Base-by-base conservation (phyloP, 2,113 vertebrate species). In the Coptodon rendalli region DNA sequence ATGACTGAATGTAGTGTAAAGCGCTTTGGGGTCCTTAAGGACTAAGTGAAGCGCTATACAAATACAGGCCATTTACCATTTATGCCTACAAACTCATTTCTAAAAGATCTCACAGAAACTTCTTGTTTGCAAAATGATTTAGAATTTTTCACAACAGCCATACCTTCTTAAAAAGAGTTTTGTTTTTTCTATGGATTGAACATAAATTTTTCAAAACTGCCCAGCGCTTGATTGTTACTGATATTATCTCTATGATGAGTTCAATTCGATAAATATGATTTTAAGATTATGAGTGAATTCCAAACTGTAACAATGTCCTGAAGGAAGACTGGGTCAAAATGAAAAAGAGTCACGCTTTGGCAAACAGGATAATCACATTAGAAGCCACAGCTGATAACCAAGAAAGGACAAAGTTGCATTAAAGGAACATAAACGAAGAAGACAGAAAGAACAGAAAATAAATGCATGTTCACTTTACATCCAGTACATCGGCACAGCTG, bases 1-100 rank as follows among this genome's bases (percentile, higher is more conserved):
- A 19, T 61, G 56, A 29, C 24, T 8, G 54, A 16, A 9, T 61
- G 57, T 2, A 19, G 8, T 34, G 57, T 19, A 4, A 61, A 61
- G 29, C 1, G 2, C 57, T 34, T 61, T 34, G 57, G 5, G 57
- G 57, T 61, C 8, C 57, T 61, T 61, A 31, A 14, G 29, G 29
- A 59, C 53, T 54, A 1, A 54, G 53, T 56, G 24, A 56, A 56
- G 53, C 1, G 1, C 22, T 56, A 24, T 6, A 56, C 29, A 6
- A 34, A 61, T 10, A 4, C 57, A 61, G 57, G 56, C 5, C 56
- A 61, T 61, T 61, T 19, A 19, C 57, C 16, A 34, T 61, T 34
- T 0, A 61, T 1, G 22, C 14, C 13, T 73, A 48, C 6, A 48
- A 17, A 1, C 9, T 1, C 24, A 11, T 19, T 3, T 73, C 40